Evolutionary conservation across 2,888 invertebrate species (phyloP), one percentile per base, ranked within the genome.

Genomic region (Rhagonycha lutea): DNA sequence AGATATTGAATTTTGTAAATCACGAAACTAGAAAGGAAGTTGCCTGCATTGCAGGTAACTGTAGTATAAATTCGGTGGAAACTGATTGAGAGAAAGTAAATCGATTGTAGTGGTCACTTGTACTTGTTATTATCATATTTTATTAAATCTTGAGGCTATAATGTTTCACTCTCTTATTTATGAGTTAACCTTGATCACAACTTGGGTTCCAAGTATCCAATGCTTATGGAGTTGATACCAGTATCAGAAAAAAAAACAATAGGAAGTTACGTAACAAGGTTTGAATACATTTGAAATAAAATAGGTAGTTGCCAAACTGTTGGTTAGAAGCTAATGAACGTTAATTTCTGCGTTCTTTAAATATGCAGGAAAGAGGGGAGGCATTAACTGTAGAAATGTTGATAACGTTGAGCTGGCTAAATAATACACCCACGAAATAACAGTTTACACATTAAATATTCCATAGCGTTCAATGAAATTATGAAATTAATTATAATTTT

Each of bases 401-500:
- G 47, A 47, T 47, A n/a, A 47, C 47, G 47, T 47, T 8, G n/a
- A 8, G 5, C 47, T n/a, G n/a, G n/a, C n/a, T 47, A n/a, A 47
- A 47, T 47, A 47, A 24, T 65, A 12, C 63, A 65, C 63, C 63
- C 26, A 65, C 63, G 24, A 65, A 65, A 65, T 65, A 65, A 65
- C 63, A 65, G 63, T 65, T 65, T 65, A 18, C 24, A 26, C n/a
- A n/a, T 47, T 47, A 47, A 5, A 65, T 65, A 24, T 65, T 65
- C 47, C 26, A 65, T 65, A 18, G 26, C 26, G 23, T 65, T 65
- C 68, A 61, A 68, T 61, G 61, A 60, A 73, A 62, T 61, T 68
- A 28, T 63, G 28, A 62, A 73, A 70, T 67, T 73, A 73, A 70
- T 77, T 77, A 71, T 26, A 61, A 74, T 67, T 71, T 74, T 68